Percentiles rank a stretch among this genome's conserved stretches.
phyloP scores from a whole-genome alignment of 2,888 invertebrate genomes.

The Cartodere bifasciata region DNA sequence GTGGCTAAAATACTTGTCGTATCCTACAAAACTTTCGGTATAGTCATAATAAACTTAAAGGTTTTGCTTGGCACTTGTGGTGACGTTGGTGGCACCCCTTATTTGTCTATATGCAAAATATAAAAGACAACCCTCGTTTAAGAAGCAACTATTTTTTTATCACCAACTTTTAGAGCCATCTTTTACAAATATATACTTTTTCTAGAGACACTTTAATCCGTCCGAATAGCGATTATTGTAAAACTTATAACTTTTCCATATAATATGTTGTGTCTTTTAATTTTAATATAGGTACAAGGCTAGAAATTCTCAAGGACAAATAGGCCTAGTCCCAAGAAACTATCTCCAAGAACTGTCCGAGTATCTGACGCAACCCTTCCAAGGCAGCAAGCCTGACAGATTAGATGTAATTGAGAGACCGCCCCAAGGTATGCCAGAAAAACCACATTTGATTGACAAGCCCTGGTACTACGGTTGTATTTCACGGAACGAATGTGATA shows the following conservation, averaged over 20 bases:
- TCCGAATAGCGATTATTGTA: constrained; percentile 1
- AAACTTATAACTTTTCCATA: constrained; percentile 1
- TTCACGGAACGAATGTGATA: constrained; percentile 92
- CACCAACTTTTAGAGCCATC: too few relatives aligned
- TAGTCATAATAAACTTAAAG: too few relatives aligned
- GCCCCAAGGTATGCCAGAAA: constrained; percentile 36
- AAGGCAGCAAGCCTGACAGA: constrained; percentile 36
- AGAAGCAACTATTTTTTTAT: too few relatives aligned
- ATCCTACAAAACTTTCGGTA: too few relatives aligned
- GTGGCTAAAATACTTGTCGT: too few relatives aligned
- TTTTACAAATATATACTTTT: too few relatives aligned
- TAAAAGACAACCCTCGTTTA: too few relatives aligned
- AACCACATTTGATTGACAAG: constrained; percentile 64
- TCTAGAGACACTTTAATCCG: not conserved
- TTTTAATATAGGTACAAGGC: constrained; percentile 62
- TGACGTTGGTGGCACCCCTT: too few relatives aligned
- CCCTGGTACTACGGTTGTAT: constrained; percentile 98
- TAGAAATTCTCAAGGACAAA: constrained; percentile 80
- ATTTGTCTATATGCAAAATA: too few relatives aligned
- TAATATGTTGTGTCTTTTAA: not conserved
- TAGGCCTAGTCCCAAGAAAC: constrained; percentile 91
- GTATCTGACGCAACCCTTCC: constrained; percentile 75
- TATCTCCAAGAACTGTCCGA: constrained; percentile 86
- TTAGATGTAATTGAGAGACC: constrained; percentile 34
- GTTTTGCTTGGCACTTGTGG: too few relatives aligned